Conservation (phyloP, 1,140 invertebrate genomes). For the Rhagoletis zephyria region DNA sequence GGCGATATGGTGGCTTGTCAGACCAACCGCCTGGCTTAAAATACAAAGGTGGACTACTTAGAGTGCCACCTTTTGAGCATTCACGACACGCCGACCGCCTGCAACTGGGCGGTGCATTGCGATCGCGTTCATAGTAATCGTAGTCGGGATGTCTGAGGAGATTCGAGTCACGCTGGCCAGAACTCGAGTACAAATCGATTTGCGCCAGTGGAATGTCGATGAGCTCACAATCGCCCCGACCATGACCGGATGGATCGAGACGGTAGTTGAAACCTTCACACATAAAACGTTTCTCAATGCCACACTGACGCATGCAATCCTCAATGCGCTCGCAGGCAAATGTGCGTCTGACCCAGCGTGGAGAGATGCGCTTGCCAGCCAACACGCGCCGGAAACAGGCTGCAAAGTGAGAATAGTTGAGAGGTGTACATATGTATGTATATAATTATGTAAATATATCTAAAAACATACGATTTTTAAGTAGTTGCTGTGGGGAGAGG, state of each 20-base stretch:
- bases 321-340: conserved; percentile 81
- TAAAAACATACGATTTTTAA: too few species aligned
- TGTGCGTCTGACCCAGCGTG: conserved; percentile 79
- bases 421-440: neutral
- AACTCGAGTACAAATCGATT: conserved; percentile 76
- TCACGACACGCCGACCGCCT: conserved; percentile 67
- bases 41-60: conserved; percentile 61
- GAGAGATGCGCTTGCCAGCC: conserved; percentile 79
- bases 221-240: conserved; percentile 82
- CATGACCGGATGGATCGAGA: conserved; percentile 77
- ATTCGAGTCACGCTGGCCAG: conserved; percentile 67
- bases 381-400: conserved; percentile 83
- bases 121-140: conserved; percentile 84
- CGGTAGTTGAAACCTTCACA: conserved; percentile 89
- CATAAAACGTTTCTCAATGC: conserved; percentile 81
- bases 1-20: conserved; percentile 54
- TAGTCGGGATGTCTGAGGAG: conserved; percentile 79
- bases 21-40: conserved; percentile 65
- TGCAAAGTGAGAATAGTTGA: conserved; percentile 68
- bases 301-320: conserved; percentile 83
- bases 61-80: conserved; percentile 62
- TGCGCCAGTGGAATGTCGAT: conserved; percentile 79
- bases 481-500: neutral
- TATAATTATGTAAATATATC: neutral
- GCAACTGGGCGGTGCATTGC: conserved; percentile 75